A percentile compares a stretch with the other conserved stretches of the same genome.
Conservation (phyloP, 2,888 invertebrate species). For the Lysandra coridon region DNA sequence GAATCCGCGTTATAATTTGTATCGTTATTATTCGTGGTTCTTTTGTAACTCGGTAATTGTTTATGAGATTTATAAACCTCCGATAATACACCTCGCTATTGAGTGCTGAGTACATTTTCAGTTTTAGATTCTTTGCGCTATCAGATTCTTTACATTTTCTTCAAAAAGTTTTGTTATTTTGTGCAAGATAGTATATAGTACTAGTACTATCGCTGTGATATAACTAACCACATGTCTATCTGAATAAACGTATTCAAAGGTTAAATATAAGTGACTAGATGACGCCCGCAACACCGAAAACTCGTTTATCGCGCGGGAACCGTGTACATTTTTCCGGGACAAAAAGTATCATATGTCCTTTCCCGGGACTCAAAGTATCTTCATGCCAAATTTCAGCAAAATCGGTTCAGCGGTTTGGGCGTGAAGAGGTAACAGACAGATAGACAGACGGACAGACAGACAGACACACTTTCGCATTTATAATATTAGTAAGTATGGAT, state of each 20-base stretch:
- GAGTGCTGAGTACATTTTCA: neutral
- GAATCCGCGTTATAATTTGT: conserved; percentile 77
- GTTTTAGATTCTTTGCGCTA: neutral
- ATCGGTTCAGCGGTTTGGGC: no score
- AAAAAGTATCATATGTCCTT: no score
- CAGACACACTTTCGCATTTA: no score
- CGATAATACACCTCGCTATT: conserved; percentile 3
- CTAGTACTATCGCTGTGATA: neutral
- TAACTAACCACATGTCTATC: neutral
- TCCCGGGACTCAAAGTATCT: no score
- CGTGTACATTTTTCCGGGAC: no score
- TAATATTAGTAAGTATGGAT: no score
- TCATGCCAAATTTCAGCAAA: no score
- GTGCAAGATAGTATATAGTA: neutral
- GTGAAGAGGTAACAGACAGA: no score
- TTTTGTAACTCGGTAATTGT: conserved; percentile 50
- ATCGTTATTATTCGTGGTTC: conserved; percentile 69
- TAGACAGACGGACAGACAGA: no score
- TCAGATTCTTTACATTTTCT: neutral
- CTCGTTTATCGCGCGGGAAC: no score
- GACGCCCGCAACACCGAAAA: no score
- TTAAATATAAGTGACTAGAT: no score
- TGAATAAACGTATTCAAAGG: neutral
- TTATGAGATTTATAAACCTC: conserved; percentile 27
- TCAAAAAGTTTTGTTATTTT: neutral